Evolutionary conservation across 2,888 invertebrate species (phyloP), one percentile per base, ranked within the genome.

Genomic region (Sesia bembeciformis): DNA sequence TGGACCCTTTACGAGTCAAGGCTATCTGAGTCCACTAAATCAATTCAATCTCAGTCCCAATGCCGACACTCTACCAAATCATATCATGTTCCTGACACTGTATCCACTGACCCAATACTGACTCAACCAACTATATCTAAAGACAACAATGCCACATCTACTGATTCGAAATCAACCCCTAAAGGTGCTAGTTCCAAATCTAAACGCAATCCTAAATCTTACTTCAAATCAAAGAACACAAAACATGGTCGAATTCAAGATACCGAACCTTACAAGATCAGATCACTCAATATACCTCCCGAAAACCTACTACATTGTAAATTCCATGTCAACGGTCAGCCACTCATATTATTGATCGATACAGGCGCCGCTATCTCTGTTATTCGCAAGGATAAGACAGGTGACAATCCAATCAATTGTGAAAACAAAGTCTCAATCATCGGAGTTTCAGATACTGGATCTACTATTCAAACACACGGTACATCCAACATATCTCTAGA

Each of bases 301-400:
- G 49, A 49, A n/a, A 49, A 49, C n/a, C 8, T 49, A 6, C n/a
- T 49, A 8, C 49, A 49, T 8, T 49, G 49, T 49, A 49, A 5
- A 5, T 49, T 49, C n/a, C 49, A n/a, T 6, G 8, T 49, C 8
- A n/a, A 49, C 49, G 8, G 8, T 8, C 6, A 49, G n/a, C 8
- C 49, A 4, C 4, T 49, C 4, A n/a, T 8, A 6, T 49, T 49
- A 6, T n/a, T 52, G 7, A 52, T 52, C 6, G 67, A 67, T 50
- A 67, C 67, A 23, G 65, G 66, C 39, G 67, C 67, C 4, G 65
- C 57, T 38, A 64, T 67, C 5, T 67, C 68, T 0, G 55, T 68
- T 0, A 59, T 68, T 7, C 52, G 54, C 4, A 55, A 52, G 8
- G 55, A 64, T 39, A 63, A 63, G 57, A 62, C 66, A 40, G 62